These are phyloP conservation scores for Cariama cristata DNA, from an alignment of 2,113 vertebrate genomes.

Conservation along the genomic window DNA sequence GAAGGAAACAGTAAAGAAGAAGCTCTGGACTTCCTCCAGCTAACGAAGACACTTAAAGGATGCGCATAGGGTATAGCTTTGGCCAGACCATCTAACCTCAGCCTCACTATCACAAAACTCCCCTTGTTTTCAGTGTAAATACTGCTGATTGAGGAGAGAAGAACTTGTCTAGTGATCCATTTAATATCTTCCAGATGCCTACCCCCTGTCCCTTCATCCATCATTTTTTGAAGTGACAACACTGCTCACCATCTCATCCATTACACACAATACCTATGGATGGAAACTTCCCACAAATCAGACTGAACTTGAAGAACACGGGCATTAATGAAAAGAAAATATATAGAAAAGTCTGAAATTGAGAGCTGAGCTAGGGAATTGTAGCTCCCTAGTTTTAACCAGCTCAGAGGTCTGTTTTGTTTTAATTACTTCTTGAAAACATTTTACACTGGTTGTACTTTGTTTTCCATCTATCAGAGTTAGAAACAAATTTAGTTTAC, in stretches of 20 bases:
- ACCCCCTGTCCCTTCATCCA: neutral
- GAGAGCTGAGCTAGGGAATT: slow-evolving; percentile 8
- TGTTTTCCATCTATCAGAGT: slow-evolving; percentile 54
- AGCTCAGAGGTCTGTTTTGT: slow-evolving; percentile 24
- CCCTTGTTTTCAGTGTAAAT: neutral
- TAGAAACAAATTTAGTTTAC: slow-evolving; percentile 50
- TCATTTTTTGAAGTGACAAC: slow-evolving; percentile 38
- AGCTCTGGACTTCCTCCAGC: neutral
- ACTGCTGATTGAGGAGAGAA: neutral
- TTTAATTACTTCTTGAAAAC: slow-evolving; percentile 43
- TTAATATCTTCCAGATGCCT: neutral
- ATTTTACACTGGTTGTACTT: slow-evolving; percentile 5
- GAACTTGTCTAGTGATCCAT: neutral
- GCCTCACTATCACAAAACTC: neutral
- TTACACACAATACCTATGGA: neutral
- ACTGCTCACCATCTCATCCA: slow-evolving; percentile 15
- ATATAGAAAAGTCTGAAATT: slow-evolving; percentile 23
- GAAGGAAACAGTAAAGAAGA: neutral
- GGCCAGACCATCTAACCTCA: neutral
- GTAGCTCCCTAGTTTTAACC: neutral
- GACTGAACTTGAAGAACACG: slow-evolving; percentile 25
- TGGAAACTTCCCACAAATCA: slow-evolving; percentile 28
- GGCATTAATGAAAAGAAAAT: slow-evolving; percentile 44
- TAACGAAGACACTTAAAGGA: neutral
- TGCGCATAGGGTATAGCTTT: neutral